Evolutionary conservation across 2,888 invertebrate genomes (phyloP).

Genomic region (Nemapogon koenigi): DNA sequence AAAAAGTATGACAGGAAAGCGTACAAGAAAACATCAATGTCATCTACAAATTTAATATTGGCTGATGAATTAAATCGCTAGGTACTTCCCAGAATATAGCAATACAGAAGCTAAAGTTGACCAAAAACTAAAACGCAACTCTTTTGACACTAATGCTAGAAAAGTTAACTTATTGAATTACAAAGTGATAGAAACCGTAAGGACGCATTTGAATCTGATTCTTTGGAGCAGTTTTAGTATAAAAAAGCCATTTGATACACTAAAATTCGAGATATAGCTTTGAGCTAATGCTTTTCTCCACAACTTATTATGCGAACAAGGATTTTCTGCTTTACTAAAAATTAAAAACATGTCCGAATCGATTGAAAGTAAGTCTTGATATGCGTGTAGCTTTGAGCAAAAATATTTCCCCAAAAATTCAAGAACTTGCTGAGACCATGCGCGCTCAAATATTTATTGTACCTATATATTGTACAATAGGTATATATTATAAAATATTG

Average conservation of each 20-base stretch:
- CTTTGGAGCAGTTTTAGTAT: constrained; percentile 12
- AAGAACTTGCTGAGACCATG: constrained; percentile 3
- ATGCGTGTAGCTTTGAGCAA: constrained; percentile 13
- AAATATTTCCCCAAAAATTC: constrained; percentile 11
- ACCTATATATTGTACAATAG: too few relatives aligned
- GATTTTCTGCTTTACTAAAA: constrained; percentile 12
- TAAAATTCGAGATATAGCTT: constrained; percentile 16
- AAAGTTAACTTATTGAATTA: not conserved
- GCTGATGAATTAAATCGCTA: not conserved
- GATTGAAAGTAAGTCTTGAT: constrained; percentile 10
- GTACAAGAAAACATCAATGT: not conserved
- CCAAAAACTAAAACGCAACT: not conserved
- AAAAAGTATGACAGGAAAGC: not conserved
- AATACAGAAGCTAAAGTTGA: not conserved
- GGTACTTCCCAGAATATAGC: not conserved
- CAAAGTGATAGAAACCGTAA: not conserved
- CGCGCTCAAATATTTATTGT: too few relatives aligned
- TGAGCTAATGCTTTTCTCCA: constrained; percentile 15
- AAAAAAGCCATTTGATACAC: constrained; percentile 15
- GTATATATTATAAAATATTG: too few relatives aligned
- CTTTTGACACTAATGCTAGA: not conserved
- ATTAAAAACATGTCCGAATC: constrained; percentile 14
- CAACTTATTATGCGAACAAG: constrained; percentile 14
- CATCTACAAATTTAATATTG: not conserved
- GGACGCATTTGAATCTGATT: constrained; percentile 15